Evolutionary conservation across 2,888 invertebrate genomes (phyloP).

Genomic region (Leptinotarsa tumamoca): DNA sequence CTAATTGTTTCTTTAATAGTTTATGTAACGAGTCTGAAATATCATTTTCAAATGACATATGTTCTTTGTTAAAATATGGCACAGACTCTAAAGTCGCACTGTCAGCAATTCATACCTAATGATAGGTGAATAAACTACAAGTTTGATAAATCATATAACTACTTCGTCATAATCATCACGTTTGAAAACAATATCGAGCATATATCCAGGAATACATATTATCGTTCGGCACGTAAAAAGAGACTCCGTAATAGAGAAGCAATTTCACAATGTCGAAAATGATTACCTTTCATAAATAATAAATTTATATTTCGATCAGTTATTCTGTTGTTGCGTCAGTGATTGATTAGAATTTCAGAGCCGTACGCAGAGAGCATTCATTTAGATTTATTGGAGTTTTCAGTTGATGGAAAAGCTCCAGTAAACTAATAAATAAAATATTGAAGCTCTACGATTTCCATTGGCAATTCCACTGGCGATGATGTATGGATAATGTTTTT

Average conservation of each 20-base stretch:
- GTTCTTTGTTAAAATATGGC: too few relatives aligned
- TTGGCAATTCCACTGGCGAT: neutral
- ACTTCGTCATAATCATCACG: neutral
- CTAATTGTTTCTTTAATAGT: too few relatives aligned
- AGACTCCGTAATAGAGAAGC: slow-evolving; percentile 29
- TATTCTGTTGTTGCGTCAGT: slow-evolving; percentile 41
- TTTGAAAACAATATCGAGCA: neutral
- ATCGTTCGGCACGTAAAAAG: slow-evolving; percentile 23
- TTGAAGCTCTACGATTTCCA: neutral
- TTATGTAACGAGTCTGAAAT: too few relatives aligned
- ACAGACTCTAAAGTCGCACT: too few relatives aligned
- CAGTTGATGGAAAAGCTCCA: slow-evolving; percentile 4
- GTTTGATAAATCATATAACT: neutral
- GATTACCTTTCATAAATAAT: slow-evolving; percentile 45
- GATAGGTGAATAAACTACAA: too few relatives aligned
- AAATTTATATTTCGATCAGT: slow-evolving; percentile 41
- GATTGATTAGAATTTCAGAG: slow-evolving; percentile 43
- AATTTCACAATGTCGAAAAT: slow-evolving; percentile 41
- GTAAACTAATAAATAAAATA: slow-evolving; percentile 14
- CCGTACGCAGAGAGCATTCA: slow-evolving; percentile 24
- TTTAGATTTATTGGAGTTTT: slow-evolving; percentile 20
- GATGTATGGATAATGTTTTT: slow-evolving; percentile 16
- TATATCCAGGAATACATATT: neutral
- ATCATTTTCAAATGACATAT: too few relatives aligned
- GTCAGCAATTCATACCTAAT: too few relatives aligned